Evolutionary conservation across 2,797 vertebrate genomes (phyloP), one percentile per base, ranked within the genome.

Genomic region (Jordanella pulchra): DNA sequence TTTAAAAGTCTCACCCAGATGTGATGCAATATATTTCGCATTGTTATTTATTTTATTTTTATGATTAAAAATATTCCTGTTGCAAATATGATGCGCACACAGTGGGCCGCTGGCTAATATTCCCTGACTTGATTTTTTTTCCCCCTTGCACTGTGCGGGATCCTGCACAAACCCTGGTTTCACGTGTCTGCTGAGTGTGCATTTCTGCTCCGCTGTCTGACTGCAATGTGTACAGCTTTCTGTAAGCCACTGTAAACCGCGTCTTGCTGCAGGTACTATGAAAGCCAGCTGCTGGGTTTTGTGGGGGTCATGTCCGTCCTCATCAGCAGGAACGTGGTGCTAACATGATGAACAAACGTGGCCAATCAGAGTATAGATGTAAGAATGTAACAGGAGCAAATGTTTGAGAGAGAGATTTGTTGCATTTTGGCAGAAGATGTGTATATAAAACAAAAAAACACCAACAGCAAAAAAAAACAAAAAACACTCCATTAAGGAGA

Each of bases 31-130:
- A 79, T 89, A 77, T 84, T 76, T 83, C 87, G 63, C 55, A 80
- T 68, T 76, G 84, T 90, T 94, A 94, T 95, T 95, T 94, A 94
- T 94, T 94, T 90, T 91, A 89, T 92, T 94, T 94, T 93, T 93
- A 76, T 93, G 71, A 65, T 81, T 32, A 74, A 63, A 77, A 68
- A 80, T 87, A 72, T 84, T 89, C 78, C 81, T 86, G 74, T 78
- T 85, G 80, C 69, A 73, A 76, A 80, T 45, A 75, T 23, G 32
- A 71, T 47, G 45, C 70, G 44, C 50, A 72, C 3, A 71, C 39
- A 73, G 1, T 47, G 82, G 54, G 60, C 71, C 64, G 50, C 66
- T 2, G 1, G 51, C 27, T 42, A 25, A 77, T 65, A 47, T 64
- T 53, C 32, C 51, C 69, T 75, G 55, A 47, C 14, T 30, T 0